Evolutionary conservation across 2,888 invertebrate genomes (phyloP), one percentile per base, ranked within the genome.

Genomic region (Coenonympha glycerion): DNA sequence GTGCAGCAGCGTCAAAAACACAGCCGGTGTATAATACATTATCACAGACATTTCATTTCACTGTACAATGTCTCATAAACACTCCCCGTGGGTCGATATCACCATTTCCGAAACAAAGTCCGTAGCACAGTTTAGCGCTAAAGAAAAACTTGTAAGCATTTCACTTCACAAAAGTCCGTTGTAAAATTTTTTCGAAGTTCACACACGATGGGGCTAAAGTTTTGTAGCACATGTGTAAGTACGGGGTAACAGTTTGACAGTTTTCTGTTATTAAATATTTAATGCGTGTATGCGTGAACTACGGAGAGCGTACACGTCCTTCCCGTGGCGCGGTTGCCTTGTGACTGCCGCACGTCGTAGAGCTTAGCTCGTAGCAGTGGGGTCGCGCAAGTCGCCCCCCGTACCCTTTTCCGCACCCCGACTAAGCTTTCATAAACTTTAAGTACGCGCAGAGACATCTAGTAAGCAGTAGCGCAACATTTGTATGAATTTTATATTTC

Each of bases 21-120:
- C 73, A 63, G 76, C 74, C 68, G 77, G 75, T 63, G 76, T 68
- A 65, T 78, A 69, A 71, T 78, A 81, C 87, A 87, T 87, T 81
- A 82, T 86, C 87, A 87, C 86, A 85, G 84, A 81, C 76, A 79
- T 82, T 77, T 85, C 85, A 84, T 85, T 85, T 82, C 84, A 85
- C 81, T 79, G 73, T 65, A 68, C 68, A 81, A 82, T 73, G 80
- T 85, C 85, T 87, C 85, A 87, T 87, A 86, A 86, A 81, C 83
- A 85, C 86, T 81, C 83, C 77, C 82, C 68, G 76, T 82, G 84
- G 86, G 87, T 86, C 86, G 87, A 86, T 86, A 87, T 80, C 81
- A 87, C 84, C 86, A 87, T 87, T 83, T 86, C 86, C 85, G 83
- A 85, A 86, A 85, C 84, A 84, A 86, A 85, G 83, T 86, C 79